Conservation (phyloP, 1,140 invertebrate species). For the Drosophila sp. region DNA sequence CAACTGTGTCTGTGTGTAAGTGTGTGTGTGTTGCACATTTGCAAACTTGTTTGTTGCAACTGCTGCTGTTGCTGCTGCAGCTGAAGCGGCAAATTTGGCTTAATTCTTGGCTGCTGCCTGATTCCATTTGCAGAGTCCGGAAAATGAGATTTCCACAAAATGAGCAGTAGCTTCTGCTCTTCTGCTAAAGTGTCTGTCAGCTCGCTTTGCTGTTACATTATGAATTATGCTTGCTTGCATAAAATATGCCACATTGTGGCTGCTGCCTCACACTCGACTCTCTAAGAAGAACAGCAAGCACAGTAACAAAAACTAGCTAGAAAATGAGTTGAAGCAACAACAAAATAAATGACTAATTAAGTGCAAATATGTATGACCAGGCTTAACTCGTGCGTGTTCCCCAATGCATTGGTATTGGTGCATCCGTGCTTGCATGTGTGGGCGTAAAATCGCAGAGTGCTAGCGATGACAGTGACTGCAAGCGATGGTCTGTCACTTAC, state of each 20-base stretch:
- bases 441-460: constrained; percentile 43
- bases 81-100: constrained; percentile 81
- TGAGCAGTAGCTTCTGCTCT: constrained; percentile 44
- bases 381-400: constrained; percentile 52
- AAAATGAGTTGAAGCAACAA: constrained; percentile 41
- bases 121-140: constrained; percentile 37
- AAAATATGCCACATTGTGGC: constrained; percentile 61
- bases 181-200: constrained; percentile 58
- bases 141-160: constrained; percentile 62
- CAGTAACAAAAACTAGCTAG: constrained; percentile 4
- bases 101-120: constrained; percentile 64
- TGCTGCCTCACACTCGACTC: constrained; percentile 30
- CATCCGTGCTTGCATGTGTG: constrained; percentile 48
- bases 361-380: constrained; percentile 79
- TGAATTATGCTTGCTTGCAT: constrained; percentile 76
- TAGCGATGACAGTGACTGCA: constrained; percentile 57
- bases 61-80: constrained; percentile 42
- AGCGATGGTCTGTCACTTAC: constrained; percentile 16
- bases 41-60: constrained; percentile 72
- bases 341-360: constrained; percentile 70
- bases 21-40: constrained; percentile 49
- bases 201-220: constrained; percentile 57
- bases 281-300: constrained; percentile 41
- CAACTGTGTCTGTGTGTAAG: neutral
- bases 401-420: constrained; percentile 30